Base-by-base conservation (phyloP, 1,140 invertebrate species). In the Drusus annulatus region DNA sequence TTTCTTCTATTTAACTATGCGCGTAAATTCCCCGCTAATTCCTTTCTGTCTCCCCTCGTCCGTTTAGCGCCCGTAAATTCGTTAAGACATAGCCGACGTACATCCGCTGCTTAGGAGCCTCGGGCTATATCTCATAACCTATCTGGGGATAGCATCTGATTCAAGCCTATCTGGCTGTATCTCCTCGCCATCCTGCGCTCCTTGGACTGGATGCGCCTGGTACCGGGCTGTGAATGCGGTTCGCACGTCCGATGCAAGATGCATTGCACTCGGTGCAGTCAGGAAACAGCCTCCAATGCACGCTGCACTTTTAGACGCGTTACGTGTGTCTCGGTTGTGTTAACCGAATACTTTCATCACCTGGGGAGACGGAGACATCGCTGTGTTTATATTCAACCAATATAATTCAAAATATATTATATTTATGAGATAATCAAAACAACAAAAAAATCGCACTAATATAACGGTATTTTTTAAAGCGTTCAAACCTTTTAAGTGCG, bases 181-280 rank as follows among this genome's bases (percentile, higher is more conserved):
- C 78, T 79, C 69, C 69, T 73, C 17, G 56, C 36, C 52, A 21
- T 79, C 23, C 77, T 79, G 69, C 58, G 25, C 54, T 74, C 69
- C 78, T 50, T 23, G 69, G 69, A 74, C 7, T 52, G 54, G n/a
- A 79, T 79, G 69, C 69, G 36, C 68, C 58, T 69, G 51, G 63
- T 79, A 71, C 60, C 52, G 3, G 36, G 8, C 56, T 23, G 23
- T 56, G 76, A 77, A 83, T 83, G 79, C 80, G 79, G 79, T 81
- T 83, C 79, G 79, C 82, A 81, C 82, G 79, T 83, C 79, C 17
- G 62, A n/a, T 51, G 71, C 21, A 69, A 82, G 77, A 82, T 79
- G 52, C 77, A 79, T 79, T 60, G 77, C 51, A 19, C 52, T 63
- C 52, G 31, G 25, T 50, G 50, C 50, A 28, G 51, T 78, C 77